These are phyloP conservation scores for Threskiornis aethiopicus DNA, from an alignment of 2,797 vertebrate species.

Conservation along the genomic window DNA sequence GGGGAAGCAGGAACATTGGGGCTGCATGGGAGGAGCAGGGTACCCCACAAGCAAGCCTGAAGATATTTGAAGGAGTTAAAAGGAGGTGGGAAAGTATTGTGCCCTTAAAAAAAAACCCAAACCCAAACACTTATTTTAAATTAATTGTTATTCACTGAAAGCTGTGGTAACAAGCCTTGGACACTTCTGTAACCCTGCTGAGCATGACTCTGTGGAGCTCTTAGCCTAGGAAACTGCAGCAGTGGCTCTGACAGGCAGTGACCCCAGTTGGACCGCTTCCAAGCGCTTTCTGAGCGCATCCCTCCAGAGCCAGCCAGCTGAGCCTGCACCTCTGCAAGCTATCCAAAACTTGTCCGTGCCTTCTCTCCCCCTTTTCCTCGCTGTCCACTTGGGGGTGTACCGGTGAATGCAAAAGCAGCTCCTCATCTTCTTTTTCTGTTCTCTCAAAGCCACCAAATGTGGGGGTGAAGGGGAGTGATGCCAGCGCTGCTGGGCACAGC, in stretches of 20 bases:
- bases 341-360: not conserved
- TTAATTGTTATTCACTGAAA: not conserved
- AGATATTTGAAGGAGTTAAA: not conserved
- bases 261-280: not conserved
- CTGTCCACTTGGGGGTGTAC: constrained; percentile 28
- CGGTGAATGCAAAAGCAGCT: not conserved
- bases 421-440: not conserved
- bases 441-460: not conserved
- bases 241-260: not conserved
- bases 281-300: not conserved
- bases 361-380: not conserved
- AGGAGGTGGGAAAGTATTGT: not conserved
- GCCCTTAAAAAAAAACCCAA: not conserved
- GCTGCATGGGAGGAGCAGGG: not conserved
- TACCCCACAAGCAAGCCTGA: not conserved
- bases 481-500: not conserved
- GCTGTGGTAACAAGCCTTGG: not conserved
- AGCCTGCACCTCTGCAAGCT: not conserved
- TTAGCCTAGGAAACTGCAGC: not conserved
- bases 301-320: not conserved
- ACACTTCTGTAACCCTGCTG: not conserved
- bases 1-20: not conserved
- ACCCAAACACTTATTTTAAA: not conserved
- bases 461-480: not conserved
- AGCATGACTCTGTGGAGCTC: not conserved